phyloP scores from a whole-genome alignment of 2,888 invertebrate genomes.

The Polia nebulosa region DNA sequence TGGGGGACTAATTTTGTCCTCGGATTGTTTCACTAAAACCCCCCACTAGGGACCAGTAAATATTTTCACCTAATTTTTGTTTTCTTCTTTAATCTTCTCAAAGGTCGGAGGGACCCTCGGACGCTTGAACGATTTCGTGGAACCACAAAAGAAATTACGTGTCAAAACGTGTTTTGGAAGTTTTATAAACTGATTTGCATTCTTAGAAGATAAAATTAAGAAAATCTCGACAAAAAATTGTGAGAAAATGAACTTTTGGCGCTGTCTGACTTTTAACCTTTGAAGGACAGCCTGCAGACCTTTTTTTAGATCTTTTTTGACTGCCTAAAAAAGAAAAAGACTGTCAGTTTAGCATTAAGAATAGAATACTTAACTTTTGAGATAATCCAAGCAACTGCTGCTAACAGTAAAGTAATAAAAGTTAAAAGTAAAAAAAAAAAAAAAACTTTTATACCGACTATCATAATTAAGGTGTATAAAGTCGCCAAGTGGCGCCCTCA shows the following conservation, averaged over 20 bases:
- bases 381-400: too few relatives aligned
- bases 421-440: too few relatives aligned
- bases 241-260: conserved; percentile 46
- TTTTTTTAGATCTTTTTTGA: background rate
- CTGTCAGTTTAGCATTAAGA: too few relatives aligned
- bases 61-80: conserved; percentile 54
- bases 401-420: too few relatives aligned
- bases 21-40: conserved; percentile 52
- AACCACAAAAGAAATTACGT: conserved; percentile 64
- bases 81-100: conserved; percentile 24
- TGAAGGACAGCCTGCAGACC: conserved; percentile 8
- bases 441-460: too few relatives aligned
- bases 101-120: conserved; percentile 32
- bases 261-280: conserved; percentile 29
- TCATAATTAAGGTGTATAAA: too few relatives aligned
- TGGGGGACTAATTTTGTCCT: conserved; percentile 55
- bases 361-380: too few relatives aligned
- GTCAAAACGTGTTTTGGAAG: conserved; percentile 62
- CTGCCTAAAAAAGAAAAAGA: background rate
- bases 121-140: conserved; percentile 33
- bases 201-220: conserved; percentile 51
- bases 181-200: conserved; percentile 63
- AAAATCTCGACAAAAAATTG: conserved; percentile 51
- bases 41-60: conserved; percentile 27
- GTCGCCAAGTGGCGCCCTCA: too few relatives aligned